Conservation (phyloP, 2,888 invertebrate species). For the Melanchra persicariae region DNA sequence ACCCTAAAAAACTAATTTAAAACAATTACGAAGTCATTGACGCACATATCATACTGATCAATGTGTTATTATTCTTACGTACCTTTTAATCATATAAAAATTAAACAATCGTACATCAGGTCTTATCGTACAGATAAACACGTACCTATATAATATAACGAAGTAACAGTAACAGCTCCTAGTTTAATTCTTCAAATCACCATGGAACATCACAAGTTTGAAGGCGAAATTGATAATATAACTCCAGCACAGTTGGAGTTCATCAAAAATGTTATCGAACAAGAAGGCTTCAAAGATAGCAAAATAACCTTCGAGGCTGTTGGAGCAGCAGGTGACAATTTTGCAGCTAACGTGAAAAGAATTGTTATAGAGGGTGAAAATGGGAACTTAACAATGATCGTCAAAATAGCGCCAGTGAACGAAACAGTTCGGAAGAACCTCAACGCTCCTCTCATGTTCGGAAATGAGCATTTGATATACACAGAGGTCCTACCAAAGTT, state of each 20-base stretch:
- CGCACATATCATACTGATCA: not conserved
- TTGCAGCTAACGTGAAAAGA: slow-evolving; percentile 67
- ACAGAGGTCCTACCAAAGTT: slow-evolving; percentile 72
- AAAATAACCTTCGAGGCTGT: slow-evolving; percentile 68
- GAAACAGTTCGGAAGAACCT: slow-evolving; percentile 58
- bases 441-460: slow-evolving; percentile 61
- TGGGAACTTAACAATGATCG: slow-evolving; percentile 69
- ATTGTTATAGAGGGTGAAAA: slow-evolving; percentile 65
- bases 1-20: not conserved
- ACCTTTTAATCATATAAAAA: slow-evolving; percentile 22
- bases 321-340: slow-evolving; percentile 74
- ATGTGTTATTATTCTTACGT: not conserved
- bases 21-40: not conserved
- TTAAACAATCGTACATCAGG: not conserved
- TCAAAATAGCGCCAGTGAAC: slow-evolving; percentile 72
- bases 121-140: slow-evolving; percentile 40
- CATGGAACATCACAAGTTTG: slow-evolving; percentile 68
- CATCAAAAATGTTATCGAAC: slow-evolving; percentile 70
- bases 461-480: slow-evolving; percentile 75
- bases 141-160: slow-evolving; percentile 28
- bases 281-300: slow-evolving; percentile 68
- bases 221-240: slow-evolving; percentile 68
- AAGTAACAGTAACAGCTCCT: not conserved
- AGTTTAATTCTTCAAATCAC: slow-evolving; percentile 19
- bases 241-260: slow-evolving; percentile 68